Conservation (phyloP, 92 coral and sea anemone species). For the Porites rus region DNA sequence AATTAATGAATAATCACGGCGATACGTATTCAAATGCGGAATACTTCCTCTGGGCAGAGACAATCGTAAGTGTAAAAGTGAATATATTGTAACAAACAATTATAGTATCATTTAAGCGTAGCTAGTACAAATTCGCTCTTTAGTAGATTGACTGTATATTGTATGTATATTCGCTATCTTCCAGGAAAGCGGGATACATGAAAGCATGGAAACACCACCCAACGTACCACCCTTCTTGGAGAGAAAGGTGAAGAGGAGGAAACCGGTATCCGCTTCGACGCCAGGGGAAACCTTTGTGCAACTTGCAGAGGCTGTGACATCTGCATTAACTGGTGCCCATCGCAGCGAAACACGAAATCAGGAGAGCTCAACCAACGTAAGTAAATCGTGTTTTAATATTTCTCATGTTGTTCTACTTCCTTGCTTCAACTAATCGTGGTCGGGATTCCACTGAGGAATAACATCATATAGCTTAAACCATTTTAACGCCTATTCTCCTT, state of each 20-base stretch:
- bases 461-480: not conserved
- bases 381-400: not conserved
- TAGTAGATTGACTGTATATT: not conserved
- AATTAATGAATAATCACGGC: not conserved
- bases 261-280: not conserved
- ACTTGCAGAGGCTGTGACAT: no score
- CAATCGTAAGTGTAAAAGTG: not conserved
- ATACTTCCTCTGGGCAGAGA: conserved; percentile 15
- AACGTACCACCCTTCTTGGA: no score
- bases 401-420: not conserved
- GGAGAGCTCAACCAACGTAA: not conserved
- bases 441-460: no score
- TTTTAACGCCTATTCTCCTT: not conserved
- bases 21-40: not conserved
- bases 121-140: not conserved
- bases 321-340: not conserved
- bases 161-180: not conserved
- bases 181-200: not conserved
- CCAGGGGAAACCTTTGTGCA: not conserved
- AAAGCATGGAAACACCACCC: not conserved
- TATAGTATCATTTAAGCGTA: not conserved
- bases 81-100: not conserved
- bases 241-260: not conserved
- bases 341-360: not conserved
- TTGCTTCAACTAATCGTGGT: no score